phyloP scores from a whole-genome alignment of 2,797 vertebrate species.

The Parauchenoglanis punctatus region DNA sequence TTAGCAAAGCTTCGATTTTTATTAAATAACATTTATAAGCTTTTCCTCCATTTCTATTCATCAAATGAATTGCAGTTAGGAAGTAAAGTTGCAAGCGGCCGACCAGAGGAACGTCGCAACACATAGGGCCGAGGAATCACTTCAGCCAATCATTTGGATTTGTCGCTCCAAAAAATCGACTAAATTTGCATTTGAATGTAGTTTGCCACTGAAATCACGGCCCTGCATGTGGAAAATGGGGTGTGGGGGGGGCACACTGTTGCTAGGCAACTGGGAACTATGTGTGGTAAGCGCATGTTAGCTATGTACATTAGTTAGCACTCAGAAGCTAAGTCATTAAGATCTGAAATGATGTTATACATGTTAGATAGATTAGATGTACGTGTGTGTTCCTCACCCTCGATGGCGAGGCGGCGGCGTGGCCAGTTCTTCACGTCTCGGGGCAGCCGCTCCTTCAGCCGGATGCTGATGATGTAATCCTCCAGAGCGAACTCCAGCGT shows the following conservation, averaged over 20 bases:
- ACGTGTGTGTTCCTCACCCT: constrained; percentile 76
- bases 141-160: background rate
- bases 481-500: constrained; percentile 97
- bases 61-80: background rate
- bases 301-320: background rate
- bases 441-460: constrained; percentile 86
- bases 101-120: no score
- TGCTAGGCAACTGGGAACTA: background rate
- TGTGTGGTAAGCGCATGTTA: background rate
- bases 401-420: constrained; percentile 92
- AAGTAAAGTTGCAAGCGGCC: no score
- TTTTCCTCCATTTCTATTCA: background rate
- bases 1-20: no score
- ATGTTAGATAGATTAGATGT: background rate
- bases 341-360: background rate
- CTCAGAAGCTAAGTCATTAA: background rate
- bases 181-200: background rate
- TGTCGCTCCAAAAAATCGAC: background rate
- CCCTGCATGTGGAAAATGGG: background rate
- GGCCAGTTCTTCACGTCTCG: constrained; percentile 97
- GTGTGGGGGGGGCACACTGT: background rate
- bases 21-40: no score
- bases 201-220: background rate
- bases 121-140: background rate
- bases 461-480: constrained; percentile 94